Base-by-base conservation (phyloP, 2,797 vertebrate genomes). In the Clarias laeviceps region DNA sequence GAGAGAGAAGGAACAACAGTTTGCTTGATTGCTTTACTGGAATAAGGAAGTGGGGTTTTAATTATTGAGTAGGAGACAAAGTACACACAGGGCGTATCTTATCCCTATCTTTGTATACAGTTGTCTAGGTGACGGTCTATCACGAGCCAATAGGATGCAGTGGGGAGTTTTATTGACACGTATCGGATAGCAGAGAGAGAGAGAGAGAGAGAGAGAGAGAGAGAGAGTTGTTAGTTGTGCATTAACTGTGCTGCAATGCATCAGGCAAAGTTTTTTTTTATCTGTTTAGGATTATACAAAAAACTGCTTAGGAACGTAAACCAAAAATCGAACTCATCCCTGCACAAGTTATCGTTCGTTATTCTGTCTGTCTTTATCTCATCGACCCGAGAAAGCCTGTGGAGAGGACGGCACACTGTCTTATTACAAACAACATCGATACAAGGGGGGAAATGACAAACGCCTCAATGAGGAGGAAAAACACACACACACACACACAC, bases 21-120 rank as follows among this genome's bases (percentile, higher is more conserved):
- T 34, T 34, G 57, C 29, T 50, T 59, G 72, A 74, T 12, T 37
- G 65, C 24, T 32, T 29, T 74, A 22, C 27, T 80, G 82, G 56
- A 87, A 90, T 82, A 83, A 88, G 89, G 87, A 90, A 88, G 80
- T 83, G n/a, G n/a, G 59, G 40, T 27, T 61, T 66, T 77, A 79
- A 87, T 90, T 69, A 77, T 77, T 83, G 15, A 84, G 82, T 66
- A 77, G 74, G 79, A 84, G 69, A 80, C 89, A 90, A 90, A 83
- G 89, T 90, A 81, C 89, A 87, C 57, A 77, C 4, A 66, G 85
- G 84, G 66, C 80, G 81, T 84, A 40, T 62, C 40, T 85, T n/a
- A 2, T 80, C 34, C 37, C 85, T 83, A 87, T 82, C 86, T 78
- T 66, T 88, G 84, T 72, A 54, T 82, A 66, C 29, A 27, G 84